Evolutionary conservation across 1,140 invertebrate genomes (phyloP), one percentile per base, ranked within the genome.

Genomic region (Eumeta japonica): DNA sequence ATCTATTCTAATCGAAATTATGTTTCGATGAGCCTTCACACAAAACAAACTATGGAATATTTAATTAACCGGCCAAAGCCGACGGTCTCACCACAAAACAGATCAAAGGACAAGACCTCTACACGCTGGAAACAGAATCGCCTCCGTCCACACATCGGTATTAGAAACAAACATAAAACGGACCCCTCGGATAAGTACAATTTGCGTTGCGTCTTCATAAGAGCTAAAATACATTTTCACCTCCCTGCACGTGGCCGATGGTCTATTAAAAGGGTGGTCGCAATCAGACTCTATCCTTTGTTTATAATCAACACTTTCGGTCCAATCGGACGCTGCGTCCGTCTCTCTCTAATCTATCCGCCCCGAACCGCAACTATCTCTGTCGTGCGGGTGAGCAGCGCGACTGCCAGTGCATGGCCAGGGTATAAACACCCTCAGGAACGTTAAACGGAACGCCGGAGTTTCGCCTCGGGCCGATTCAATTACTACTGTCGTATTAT

Each of bases 401-500:
- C 58, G 58, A 50, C 58, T 60, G 57, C 58, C 64, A 65, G 62
- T 68, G 62, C 62, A 68, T 60, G 63, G 59, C 66, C 58, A 59
- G 58, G 63, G 58, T 65, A 52, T 48, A 55, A 58, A 57, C 55
- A 60, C 65, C 68, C 65, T 64, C 57, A 66, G 62, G 65, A 67
- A 66, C 68, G 68, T 70, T 68, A 73, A 24, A 70, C 65, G 62
- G 59, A 62, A 50, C 56, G 56, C 58, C 63, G 62, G 58, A 58
- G 62, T 55, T 63, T 60, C 57, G 68, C 68, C 63, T 58, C 58
- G 62, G 68, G 68, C 66, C 68, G 68, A 73, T 71, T 71, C 68
- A 71, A 73, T 73, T 73, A 73, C 68, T 63, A 68, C 64, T 63
- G 63, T 68, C 62, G 64, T 70, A 70, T 70, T 73, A 70, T 70